These are phyloP conservation scores for Diplodus sargus DNA, from an alignment of 2,797 vertebrate genomes.

Conservation along the genomic window DNA sequence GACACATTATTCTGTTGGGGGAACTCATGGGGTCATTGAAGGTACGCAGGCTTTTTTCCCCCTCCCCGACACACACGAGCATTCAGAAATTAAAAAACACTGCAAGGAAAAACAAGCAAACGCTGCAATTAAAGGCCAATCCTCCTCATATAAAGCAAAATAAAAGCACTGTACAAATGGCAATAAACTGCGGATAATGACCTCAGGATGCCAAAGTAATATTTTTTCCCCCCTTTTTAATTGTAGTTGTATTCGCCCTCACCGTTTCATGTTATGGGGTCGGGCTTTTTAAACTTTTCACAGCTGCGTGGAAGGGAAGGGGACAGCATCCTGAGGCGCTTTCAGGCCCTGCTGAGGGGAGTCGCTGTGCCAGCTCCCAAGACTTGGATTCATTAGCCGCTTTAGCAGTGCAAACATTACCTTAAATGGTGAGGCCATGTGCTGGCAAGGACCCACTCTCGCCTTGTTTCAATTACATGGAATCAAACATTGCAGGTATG, in stretches of 20 bases:
- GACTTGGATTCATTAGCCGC: slow-evolving; percentile 86
- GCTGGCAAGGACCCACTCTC: slow-evolving; percentile 80
- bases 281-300: slow-evolving; percentile 83
- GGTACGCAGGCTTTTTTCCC: slow-evolving; percentile 64
- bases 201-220: slow-evolving; percentile 86
- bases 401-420: slow-evolving; percentile 85
- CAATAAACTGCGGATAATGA: slow-evolving; percentile 87
- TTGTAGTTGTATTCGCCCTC: slow-evolving; percentile 81
- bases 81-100: slow-evolving; percentile 77
- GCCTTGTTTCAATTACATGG: slow-evolving; percentile 87
- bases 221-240: slow-evolving; percentile 81
- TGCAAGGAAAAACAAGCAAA: slow-evolving; percentile 82
- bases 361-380: slow-evolving; percentile 83
- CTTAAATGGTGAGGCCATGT: slow-evolving; percentile 85
- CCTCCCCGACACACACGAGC: slow-evolving; percentile 60
- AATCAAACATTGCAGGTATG: slow-evolving; percentile 87
- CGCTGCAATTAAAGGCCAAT: slow-evolving; percentile 81
- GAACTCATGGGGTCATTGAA: slow-evolving; percentile 75
- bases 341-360: slow-evolving; percentile 73
- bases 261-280: slow-evolving; percentile 85
- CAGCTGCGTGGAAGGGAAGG: slow-evolving; percentile 82
- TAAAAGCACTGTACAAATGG: slow-evolving; percentile 86
- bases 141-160: slow-evolving; percentile 84
- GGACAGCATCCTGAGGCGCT: slow-evolving; percentile 85
- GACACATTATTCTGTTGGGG: slow-evolving; percentile 46